Evolutionary conservation across 2,888 invertebrate genomes (phyloP), one percentile per base, ranked within the genome.

Genomic region (Oxycera nigricornis): DNA sequence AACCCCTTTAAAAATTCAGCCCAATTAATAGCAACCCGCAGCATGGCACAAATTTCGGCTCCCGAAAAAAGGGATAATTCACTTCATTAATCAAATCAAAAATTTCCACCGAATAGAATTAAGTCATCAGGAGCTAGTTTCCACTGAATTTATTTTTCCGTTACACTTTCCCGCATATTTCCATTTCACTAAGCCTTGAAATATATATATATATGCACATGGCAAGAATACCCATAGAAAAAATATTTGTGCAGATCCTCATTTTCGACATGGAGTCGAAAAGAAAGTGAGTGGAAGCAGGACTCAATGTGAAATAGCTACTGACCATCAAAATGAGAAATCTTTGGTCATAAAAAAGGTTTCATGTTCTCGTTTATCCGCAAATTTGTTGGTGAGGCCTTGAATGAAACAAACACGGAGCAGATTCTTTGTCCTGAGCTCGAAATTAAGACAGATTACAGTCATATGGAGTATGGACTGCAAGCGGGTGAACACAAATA

Each of bases 91-190:
- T 72, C 72, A 72, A 39, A 72, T 39, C 31, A 28, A 55, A 59
- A 72, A 72, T 70, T 70, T 55, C 55, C 11, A 70, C 70, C 57
- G 72, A 72, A 72, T 72, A 57, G 72, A 72, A 72, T 72, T 72
- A 72, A 72, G 72, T 72, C 72, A 72, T 72, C 72, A 72, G 22
- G 59, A 57, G 59, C 72, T 72, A 72, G 72, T 72, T 72, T 72
- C 72, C 72, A 72, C 55, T 72, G 59, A 72, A 72, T 72, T 72
- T 72, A 72, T 72, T 72, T 72, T 55, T 57, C 24, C 55, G 52
- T 70, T 70, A 52, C 30, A 55, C 55, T 52, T 52, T 55, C 70
- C n/a, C 55, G 31, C 35, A 20, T 30, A 22, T 22, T 28, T 1
- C 24, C 41, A 14, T 17, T 31, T 24, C 11, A 11, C 22, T 22